These are phyloP conservation scores for Stenichneumon culpator DNA, from an alignment of 2,888 invertebrate species.

Conservation along the genomic window DNA sequence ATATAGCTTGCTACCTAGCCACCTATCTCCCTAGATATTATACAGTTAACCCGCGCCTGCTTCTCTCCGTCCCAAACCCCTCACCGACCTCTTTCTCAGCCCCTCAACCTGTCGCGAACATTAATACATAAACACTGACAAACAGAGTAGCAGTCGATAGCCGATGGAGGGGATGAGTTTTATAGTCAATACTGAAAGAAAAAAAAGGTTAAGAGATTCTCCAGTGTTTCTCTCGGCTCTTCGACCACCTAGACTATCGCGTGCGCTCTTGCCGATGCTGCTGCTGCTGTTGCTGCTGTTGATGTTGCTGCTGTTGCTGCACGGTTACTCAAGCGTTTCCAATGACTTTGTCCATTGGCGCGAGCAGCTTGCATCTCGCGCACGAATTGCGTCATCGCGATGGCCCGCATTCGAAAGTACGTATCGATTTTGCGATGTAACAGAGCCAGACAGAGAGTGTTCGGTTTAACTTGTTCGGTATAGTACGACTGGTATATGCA, in stretches of 20 bases:
- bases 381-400: conserved; percentile 75
- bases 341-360: conserved; percentile 73
- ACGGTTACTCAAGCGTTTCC: conserved; percentile 72
- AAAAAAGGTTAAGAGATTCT: conserved; percentile 26
- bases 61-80: conserved; percentile 28
- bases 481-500: conserved; percentile 25
- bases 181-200: conserved; percentile 10
- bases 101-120: conserved; percentile 34
- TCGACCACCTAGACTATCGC: neutral
- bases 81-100: conserved; percentile 18
- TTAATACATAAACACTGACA: conserved; percentile 43
- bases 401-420: conserved; percentile 75
- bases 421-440: conserved; percentile 74
- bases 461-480: conserved; percentile 38
- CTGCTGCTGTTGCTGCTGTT: neutral
- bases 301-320: conserved; percentile 10
- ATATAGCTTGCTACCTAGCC: conserved; percentile 20
- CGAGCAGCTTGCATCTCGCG: conserved; percentile 67
- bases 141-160: conserved; percentile 26
- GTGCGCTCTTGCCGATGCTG: conserved; percentile 16
- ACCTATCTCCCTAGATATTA: conserved; percentile 5
- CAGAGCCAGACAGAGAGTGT: conserved; percentile 34
- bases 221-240: conserved; percentile 8
- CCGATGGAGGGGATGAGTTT: conserved; percentile 10
- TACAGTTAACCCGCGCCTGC: conserved; percentile 14